Percentiles rank a stretch among this genome's conserved stretches.
Conservation (phyloP, 2,888 invertebrate genomes). For the Emmelina monodactyla region DNA sequence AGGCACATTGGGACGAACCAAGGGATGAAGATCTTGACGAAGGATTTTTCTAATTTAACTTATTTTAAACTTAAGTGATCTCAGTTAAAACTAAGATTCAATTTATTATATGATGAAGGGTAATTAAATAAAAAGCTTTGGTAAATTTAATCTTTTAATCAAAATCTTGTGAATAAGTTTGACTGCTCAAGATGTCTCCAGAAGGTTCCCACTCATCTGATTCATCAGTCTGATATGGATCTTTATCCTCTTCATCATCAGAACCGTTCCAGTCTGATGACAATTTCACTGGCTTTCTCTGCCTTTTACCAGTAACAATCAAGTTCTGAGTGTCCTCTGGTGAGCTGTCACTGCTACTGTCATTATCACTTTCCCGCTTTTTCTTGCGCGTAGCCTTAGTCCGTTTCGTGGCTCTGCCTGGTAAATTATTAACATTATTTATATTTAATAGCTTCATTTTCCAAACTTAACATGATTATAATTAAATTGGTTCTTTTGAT, state of each 20-base stretch:
- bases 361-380: background rate
- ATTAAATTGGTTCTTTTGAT: background rate
- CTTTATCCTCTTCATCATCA: conserved; percentile 41
- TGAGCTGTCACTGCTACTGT: background rate
- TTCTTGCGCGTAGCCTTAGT: background rate
- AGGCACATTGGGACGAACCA: conserved; percentile 19
- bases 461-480: background rate
- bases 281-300: conserved; percentile 24
- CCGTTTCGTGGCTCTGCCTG: background rate
- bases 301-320: conserved; percentile 34
- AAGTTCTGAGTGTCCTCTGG: conserved; percentile 15
- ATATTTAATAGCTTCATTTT: background rate
- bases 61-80: too few species aligned
- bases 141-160: too few species aligned
- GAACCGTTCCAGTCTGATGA: conserved; percentile 22
- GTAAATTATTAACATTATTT: background rate
- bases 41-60: conserved; percentile 33
- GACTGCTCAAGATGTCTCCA: background rate
- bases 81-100: too few species aligned
- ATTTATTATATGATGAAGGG: too few species aligned
- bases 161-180: background rate
- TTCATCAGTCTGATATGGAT: conserved; percentile 54
- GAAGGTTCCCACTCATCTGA: conserved; percentile 58
- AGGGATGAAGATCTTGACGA: conserved; percentile 34
- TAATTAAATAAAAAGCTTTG: too few species aligned